Conservation (phyloP, 2,113 vertebrate genomes). For the Arvicanthis niloticus region DNA sequence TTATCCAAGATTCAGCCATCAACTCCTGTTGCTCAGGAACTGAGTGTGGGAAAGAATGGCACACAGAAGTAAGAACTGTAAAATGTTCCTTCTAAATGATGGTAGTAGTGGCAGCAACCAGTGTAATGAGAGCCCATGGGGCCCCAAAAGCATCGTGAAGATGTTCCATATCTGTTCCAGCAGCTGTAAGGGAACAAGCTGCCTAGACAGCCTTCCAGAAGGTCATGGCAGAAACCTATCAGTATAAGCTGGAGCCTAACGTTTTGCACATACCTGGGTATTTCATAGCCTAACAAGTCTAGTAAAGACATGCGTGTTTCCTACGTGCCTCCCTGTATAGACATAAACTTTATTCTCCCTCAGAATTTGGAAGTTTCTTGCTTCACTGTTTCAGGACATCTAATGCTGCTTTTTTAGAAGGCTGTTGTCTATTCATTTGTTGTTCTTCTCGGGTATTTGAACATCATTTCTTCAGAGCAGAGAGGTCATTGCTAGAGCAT, state of each 20-base stretch:
- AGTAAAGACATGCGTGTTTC: neutral
- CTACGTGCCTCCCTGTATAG: neutral
- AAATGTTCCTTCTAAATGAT: neutral
- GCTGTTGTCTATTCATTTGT: too few relatives aligned
- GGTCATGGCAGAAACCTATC: neutral
- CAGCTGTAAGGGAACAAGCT: neutral
- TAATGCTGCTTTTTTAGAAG: neutral
- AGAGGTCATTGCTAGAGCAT: neutral
- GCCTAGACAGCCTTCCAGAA: fast-evolving
- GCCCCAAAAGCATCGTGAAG: neutral
- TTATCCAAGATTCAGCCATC: neutral
- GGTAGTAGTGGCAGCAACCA: fast-evolving
- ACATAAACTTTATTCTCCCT: neutral
- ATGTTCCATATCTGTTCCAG: too few relatives aligned
- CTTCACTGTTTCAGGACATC: neutral
- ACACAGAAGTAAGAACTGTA: neutral
- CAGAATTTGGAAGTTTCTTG: neutral
- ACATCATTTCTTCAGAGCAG: neutral
- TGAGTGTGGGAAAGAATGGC: neutral
- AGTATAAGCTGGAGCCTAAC: neutral
- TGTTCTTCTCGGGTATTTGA: neutral
- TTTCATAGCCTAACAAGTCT: neutral
- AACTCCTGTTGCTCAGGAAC: neutral
- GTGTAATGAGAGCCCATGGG: neutral
- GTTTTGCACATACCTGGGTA: neutral